Evolutionary conservation across 2,113 vertebrate species (phyloP).

Genomic region (Aegotheles bennettii): DNA sequence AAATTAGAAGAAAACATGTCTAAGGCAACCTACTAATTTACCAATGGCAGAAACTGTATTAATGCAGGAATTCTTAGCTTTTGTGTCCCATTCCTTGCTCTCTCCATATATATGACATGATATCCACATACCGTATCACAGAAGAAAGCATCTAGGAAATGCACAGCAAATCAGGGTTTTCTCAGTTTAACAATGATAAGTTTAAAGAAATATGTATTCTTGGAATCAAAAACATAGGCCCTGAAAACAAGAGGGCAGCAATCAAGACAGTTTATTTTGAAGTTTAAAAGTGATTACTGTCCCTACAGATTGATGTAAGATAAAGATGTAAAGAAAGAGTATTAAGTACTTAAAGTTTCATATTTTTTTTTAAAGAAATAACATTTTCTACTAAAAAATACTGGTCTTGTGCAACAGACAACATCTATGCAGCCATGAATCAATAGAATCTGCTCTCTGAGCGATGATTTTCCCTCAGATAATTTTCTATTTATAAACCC

Average conservation of each 20-base stretch:
- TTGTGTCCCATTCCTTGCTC: not conserved
- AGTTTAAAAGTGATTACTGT: not conserved
- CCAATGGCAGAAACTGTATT: not conserved
- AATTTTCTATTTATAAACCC: slow-evolving; percentile 69
- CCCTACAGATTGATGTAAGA: not conserved
- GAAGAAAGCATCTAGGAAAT: not conserved
- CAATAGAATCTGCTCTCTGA: slow-evolving; percentile 40
- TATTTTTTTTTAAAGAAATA: not conserved
- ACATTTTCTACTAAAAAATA: not conserved
- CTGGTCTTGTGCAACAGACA: not conserved
- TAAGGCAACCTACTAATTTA: not conserved
- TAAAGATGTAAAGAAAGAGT: not conserved
- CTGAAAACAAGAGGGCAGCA: not conserved
- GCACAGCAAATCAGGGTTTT: not conserved
- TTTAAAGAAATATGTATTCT: not conserved
- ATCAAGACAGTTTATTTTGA: not conserved
- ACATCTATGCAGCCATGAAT: not conserved
- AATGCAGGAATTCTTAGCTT: not conserved
- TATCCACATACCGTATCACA: not conserved
- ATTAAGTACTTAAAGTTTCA: not conserved
- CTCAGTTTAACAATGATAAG: not conserved
- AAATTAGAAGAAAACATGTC: not conserved
- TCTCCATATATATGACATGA: not conserved
- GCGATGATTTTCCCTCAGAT: slow-evolving; percentile 48
- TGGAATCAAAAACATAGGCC: not conserved